A percentile compares a stretch with the other conserved stretches of the same genome.
Conservation (phyloP, 2,888 invertebrate species). For the Encarsia formosa region DNA sequence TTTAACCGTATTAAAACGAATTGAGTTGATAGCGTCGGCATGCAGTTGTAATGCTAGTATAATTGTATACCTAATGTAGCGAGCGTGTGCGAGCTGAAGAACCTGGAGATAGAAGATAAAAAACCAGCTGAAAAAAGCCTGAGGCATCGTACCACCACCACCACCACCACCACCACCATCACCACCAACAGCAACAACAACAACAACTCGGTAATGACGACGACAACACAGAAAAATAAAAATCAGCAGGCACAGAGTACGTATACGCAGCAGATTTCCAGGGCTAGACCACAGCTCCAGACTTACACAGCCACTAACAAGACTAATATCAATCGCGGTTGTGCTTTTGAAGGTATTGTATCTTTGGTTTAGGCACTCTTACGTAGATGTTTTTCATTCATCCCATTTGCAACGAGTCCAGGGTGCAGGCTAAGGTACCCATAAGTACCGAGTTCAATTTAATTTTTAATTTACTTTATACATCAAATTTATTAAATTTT, state of each 20-base stretch:
- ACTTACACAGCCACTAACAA: constrained; percentile 23
- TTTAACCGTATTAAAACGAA: too few species aligned
- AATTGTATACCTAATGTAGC: too few species aligned
- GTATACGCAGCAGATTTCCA: constrained; percentile 45
- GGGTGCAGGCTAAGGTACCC: too few species aligned
- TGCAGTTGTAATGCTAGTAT: too few species aligned
- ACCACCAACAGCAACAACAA: constrained; percentile 38
- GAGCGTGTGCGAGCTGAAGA: constrained; percentile 50
- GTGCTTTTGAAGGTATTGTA: constrained; percentile 44
- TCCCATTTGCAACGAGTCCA: too few species aligned
- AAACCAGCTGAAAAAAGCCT: constrained; percentile 37
- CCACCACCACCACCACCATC: too few species aligned
- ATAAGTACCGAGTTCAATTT: too few species aligned
- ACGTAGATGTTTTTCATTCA: constrained; percentile 6
- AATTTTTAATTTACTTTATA: too few species aligned
- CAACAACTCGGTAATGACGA: constrained; percentile 36
- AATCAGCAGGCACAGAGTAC: constrained; percentile 41
- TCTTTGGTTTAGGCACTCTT: too few species aligned
- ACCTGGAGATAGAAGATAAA: constrained; percentile 43
- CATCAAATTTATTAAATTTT: too few species aligned
- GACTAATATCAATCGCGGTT: constrained; percentile 33
- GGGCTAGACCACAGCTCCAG: constrained; percentile 32
- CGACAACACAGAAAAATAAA: constrained; percentile 43
- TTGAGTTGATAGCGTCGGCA: too few species aligned
- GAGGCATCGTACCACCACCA: constrained; percentile 36